Percentiles rank a stretch among this genome's conserved stretches.
Evolutionary conservation across 37 sponge, comb jelly and placozoan species (phyloP).

Genomic region (Oopsacas minuta): DNA sequence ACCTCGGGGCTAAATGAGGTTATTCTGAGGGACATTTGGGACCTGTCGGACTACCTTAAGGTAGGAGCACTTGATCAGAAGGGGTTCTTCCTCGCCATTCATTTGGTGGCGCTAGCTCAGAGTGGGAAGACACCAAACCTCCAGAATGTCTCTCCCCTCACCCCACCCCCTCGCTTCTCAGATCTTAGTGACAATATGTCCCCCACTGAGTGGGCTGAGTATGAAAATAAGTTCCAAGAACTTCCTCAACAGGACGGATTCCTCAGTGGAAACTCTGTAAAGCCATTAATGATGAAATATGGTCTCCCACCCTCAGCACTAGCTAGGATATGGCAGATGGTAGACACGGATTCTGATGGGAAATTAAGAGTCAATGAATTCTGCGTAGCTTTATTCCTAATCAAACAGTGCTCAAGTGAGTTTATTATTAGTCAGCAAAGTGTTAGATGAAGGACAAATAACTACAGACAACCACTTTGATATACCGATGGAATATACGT

Average conservation of each 20-base stretch:
- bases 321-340: neutral
- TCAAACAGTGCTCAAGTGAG: neutral
- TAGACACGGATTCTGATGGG: conserved; percentile 5
- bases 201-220: conserved; percentile 6
- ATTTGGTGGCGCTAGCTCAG: conserved; percentile 26
- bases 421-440: too few relatives aligned
- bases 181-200: conserved; percentile 11
- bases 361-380: neutral
- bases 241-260: neutral
- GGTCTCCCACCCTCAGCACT: neutral
- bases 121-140: neutral
- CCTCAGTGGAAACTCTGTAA: conserved; percentile 3
- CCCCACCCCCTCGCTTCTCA: neutral
- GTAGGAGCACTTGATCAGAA: conserved; percentile 21
- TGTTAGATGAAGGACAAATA: too few relatives aligned
- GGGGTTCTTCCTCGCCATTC: conserved; percentile 23
- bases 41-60: conserved; percentile 24
- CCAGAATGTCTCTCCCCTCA: conserved; percentile 14
- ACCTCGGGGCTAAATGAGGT: conserved; percentile 12
- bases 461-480: too few relatives aligned
- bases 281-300: neutral
- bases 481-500: too few relatives aligned
- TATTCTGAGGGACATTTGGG: conserved; percentile 25
- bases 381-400: conserved; percentile 12
- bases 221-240: neutral